phyloP scores from a whole-genome alignment of 2,888 invertebrate genomes.

The Trichogramma evanescens region DNA sequence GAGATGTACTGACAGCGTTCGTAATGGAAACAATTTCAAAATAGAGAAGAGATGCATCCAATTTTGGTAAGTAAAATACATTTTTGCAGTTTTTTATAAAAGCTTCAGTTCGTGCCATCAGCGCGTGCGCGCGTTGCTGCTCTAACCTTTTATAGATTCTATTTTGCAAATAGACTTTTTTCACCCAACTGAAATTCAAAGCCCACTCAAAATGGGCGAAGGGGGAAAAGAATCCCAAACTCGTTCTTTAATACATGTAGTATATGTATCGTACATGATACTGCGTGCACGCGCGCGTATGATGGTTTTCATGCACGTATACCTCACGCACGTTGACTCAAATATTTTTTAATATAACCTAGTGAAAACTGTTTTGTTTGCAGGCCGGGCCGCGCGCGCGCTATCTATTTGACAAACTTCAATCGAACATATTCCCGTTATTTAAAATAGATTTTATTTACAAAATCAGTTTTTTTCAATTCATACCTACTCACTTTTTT shows the following conservation, averaged over 20 bases:
- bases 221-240: slow-evolving; percentile 9
- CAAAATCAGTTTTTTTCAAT: too few relatives aligned
- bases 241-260: too few relatives aligned
- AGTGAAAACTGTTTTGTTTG: not conserved
- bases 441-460: too few relatives aligned
- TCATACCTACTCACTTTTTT: too few relatives aligned
- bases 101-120: not conserved
- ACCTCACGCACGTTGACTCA: not conserved
- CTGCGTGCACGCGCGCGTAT: too few relatives aligned
- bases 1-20: too few relatives aligned
- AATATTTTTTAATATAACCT: slow-evolving; percentile 5
- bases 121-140: too few relatives aligned
- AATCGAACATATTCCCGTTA: too few relatives aligned
- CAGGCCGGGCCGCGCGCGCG: too few relatives aligned
- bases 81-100: slow-evolving; percentile 2
- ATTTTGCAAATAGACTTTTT: slow-evolving; percentile 4
- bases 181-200: slow-evolving; percentile 5
- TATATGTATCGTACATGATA: too few relatives aligned
- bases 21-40: not conserved
- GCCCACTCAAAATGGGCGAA: slow-evolving; percentile 5
- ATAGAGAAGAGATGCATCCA: not conserved
- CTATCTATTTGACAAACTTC: too few relatives aligned
- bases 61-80: not conserved
- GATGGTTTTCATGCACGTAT: not conserved
- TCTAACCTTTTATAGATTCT: not conserved